These are phyloP conservation scores for Psophia crepitans DNA, from an alignment of 2,113 vertebrate genomes.

Conservation along the genomic window DNA sequence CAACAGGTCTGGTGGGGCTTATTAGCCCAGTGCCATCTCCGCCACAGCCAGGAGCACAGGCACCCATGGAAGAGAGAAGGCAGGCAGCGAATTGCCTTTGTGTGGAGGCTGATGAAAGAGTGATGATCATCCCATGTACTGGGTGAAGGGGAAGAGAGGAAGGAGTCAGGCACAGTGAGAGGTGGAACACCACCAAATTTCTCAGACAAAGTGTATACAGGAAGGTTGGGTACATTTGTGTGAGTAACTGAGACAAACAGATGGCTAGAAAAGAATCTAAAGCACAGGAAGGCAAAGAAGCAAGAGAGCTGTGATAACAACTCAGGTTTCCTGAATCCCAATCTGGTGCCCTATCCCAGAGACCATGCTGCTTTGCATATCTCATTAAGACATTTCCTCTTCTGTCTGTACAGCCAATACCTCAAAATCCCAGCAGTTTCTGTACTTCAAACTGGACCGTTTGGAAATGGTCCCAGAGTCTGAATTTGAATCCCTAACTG, in stretches of 20 bases:
- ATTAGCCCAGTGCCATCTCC: background rate
- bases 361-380: background rate
- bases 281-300: background rate
- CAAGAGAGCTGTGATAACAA: background rate
- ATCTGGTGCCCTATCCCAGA: constrained; percentile 22
- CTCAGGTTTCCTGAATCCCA: constrained; percentile 40
- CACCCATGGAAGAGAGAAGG: background rate
- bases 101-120: background rate
- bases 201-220: background rate
- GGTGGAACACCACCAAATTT: background rate
- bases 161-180: background rate
- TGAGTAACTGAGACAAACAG: constrained; percentile 44
- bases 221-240: constrained; percentile 27
- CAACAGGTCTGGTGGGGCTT: fast-evolving
- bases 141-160: background rate
- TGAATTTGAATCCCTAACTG: background rate
- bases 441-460: background rate
- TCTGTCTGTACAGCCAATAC: background rate
- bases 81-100: background rate
- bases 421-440: background rate
- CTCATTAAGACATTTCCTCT: constrained; percentile 39
- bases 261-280: constrained; percentile 39
- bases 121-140: background rate
- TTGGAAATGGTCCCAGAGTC: background rate
- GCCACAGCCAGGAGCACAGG: background rate